phyloP scores from a whole-genome alignment of 2,113 vertebrate genomes.

The Paracyprichromis sp. region DNA sequence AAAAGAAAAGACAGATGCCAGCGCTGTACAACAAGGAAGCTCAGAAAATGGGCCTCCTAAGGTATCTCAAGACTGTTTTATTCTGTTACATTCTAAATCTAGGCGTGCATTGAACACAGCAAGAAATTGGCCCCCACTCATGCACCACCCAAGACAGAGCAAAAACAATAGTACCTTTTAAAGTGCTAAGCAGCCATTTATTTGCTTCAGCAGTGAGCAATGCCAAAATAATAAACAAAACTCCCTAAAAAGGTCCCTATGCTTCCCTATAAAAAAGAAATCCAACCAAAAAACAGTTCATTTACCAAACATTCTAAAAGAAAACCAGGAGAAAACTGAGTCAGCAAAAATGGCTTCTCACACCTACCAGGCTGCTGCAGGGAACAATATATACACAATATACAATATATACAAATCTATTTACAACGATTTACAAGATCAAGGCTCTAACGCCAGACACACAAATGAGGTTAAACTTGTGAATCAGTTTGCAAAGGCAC shows the following conservation, averaged over 20 bases:
- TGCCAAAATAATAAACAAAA: not conserved
- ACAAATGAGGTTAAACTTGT: not conserved
- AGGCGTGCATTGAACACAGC: not conserved
- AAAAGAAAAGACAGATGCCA: not conserved
- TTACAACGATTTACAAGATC: not conserved
- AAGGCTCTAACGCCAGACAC: accelerated
- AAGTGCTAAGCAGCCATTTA: not conserved
- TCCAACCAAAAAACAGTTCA: not conserved
- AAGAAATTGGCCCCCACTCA: not conserved
- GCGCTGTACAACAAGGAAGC: not conserved
- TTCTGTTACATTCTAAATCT: not conserved
- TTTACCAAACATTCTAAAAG: not conserved
- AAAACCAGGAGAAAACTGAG: not conserved
- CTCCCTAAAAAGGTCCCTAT: not conserved
- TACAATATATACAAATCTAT: not conserved
- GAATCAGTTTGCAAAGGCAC: not conserved
- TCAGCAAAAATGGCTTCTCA: not conserved
- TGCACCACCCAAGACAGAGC: not conserved
- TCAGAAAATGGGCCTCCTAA: not conserved
- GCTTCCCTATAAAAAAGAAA: not conserved
- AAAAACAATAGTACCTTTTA: not conserved
- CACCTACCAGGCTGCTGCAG: not conserved
- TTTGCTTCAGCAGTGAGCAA: not conserved
- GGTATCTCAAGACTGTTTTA: not conserved
- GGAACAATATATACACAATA: not conserved